A percentile compares a stretch with the other conserved stretches of the same genome.
Evolutionary conservation across 2,797 vertebrate genomes (phyloP).

Genomic region (Cephalopachus bancanus): DNA sequence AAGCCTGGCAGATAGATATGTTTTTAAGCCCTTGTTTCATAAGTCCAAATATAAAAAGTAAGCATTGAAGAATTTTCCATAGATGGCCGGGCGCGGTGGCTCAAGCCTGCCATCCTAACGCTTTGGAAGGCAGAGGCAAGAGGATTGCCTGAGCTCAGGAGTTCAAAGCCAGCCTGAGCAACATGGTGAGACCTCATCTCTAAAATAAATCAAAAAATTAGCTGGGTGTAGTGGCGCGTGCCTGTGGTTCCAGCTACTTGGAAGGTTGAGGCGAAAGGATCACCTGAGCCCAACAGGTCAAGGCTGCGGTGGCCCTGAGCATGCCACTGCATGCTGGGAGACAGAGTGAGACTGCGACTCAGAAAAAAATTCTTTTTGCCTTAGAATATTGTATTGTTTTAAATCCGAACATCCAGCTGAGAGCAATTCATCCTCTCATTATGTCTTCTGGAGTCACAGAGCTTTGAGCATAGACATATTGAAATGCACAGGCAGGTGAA

Average conservation of each 20-base stretch:
- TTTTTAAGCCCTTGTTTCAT: neutral
- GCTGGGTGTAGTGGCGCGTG: fast-evolving
- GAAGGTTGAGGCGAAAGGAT: neutral
- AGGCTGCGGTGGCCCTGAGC: neutral
- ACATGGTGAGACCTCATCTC: neutral
- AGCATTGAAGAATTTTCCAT: neutral
- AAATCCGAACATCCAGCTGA: neutral
- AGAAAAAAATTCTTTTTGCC: neutral
- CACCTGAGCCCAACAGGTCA: neutral
- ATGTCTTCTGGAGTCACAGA: neutral
- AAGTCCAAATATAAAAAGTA: neutral
- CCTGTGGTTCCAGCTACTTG: neutral
- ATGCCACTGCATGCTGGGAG: neutral
- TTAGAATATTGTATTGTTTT: neutral
- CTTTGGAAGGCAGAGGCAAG: fast-evolving
- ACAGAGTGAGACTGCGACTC: neutral
- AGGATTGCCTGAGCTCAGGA: neutral
- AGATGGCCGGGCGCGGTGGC: neutral
- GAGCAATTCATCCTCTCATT: neutral
- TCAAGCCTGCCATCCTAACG: neutral
- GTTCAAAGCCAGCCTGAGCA: neutral
- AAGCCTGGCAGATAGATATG: neutral
- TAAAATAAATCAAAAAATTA: neutral
- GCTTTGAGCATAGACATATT: neutral
- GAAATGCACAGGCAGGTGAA: neutral